phyloP scores from a whole-genome alignment of 2,888 invertebrate species.

The Parnassius mnemosyne region DNA sequence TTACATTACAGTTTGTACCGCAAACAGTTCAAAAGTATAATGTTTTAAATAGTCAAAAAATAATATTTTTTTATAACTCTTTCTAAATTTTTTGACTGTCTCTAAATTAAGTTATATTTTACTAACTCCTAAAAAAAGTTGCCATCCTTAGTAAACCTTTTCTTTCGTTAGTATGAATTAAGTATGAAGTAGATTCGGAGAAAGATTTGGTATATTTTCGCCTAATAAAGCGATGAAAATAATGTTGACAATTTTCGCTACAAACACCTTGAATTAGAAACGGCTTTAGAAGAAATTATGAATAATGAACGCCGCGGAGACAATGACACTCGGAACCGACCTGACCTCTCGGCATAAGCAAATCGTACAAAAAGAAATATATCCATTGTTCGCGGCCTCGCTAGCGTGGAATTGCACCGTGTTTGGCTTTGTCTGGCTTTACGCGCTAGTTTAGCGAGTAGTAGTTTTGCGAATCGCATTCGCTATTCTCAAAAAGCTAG shows the following conservation, averaged over 20 bases:
- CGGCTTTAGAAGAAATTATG: not conserved
- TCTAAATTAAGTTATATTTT: too few species aligned
- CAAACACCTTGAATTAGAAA: not conserved
- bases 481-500: slow-evolving; percentile 5
- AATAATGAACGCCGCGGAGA: not conserved
- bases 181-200: too few species aligned
- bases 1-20: too few species aligned
- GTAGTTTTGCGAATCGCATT: not conserved
- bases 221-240: too few species aligned
- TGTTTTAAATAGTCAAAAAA: too few species aligned
- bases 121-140: too few species aligned
- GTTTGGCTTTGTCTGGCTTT: slow-evolving; percentile 3
- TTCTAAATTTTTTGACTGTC: too few species aligned
- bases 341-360: slow-evolving; percentile 5
- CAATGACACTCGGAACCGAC: not conserved
- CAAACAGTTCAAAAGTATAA: too few species aligned
- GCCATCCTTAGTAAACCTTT: too few species aligned
- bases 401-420: slow-evolving; percentile 1
- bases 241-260: too few species aligned
- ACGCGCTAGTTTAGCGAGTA: not conserved
- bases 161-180: not conserved
- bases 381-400: slow-evolving; percentile 10
- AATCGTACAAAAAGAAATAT: slow-evolving; percentile 5
- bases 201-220: too few species aligned
- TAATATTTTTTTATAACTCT: too few species aligned